phyloP scores from a whole-genome alignment of 2,797 vertebrate species.

The Brotula barbata region DNA sequence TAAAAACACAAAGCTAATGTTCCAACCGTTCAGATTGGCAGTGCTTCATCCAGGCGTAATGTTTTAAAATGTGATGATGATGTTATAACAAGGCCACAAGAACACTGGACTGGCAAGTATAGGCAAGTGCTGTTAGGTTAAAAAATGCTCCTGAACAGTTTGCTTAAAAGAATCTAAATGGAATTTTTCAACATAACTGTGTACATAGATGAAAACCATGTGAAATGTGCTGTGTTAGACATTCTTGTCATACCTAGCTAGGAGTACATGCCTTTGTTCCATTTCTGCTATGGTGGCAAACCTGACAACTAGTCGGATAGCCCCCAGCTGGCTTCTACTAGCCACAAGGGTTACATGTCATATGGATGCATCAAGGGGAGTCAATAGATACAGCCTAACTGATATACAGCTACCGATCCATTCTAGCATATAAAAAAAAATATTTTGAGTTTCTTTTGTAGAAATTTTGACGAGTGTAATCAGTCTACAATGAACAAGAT shows the following conservation, averaged over 20 bases:
- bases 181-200: slow-evolving; percentile 26
- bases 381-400: slow-evolving; percentile 5
- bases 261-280: slow-evolving; percentile 67
- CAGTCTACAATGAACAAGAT: not conserved
- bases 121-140: too few relatives aligned
- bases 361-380: slow-evolving; percentile 24
- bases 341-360: slow-evolving; percentile 43
- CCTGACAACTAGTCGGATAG: slow-evolving; percentile 53
- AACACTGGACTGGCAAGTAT: too few relatives aligned
- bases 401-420: too few relatives aligned
- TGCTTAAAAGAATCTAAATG: slow-evolving; percentile 13
- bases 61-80: slow-evolving; percentile 11
- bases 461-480: not conserved
- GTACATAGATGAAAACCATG: slow-evolving; percentile 45
- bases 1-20: slow-evolving; percentile 12
- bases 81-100: not conserved
- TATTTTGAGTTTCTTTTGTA: slow-evolving; percentile 16
- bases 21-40: slow-evolving; percentile 10
- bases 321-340: slow-evolving; percentile 31
- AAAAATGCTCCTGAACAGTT: too few relatives aligned
- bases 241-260: slow-evolving; percentile 76
- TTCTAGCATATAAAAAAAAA: too few relatives aligned
- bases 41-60: not conserved
- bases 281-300: slow-evolving; percentile 71
- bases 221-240: slow-evolving; percentile 71